Conservation (phyloP, 2,888 invertebrate genomes). For the Catocala sponsa region DNA sequence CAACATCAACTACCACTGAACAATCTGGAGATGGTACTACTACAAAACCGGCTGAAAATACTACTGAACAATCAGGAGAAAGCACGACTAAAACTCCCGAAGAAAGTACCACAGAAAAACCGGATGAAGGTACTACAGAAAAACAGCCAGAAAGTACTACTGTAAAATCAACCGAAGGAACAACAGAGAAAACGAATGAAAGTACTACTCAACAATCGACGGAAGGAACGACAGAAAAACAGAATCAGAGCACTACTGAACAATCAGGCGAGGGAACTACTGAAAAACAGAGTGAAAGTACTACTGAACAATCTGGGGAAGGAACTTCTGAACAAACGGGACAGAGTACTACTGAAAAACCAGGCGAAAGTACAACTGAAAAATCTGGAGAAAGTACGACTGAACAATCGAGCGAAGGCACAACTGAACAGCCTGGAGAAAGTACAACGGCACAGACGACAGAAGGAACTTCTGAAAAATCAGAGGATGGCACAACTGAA, state of each 20-base stretch:
- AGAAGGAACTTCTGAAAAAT: conserved; percentile 31
- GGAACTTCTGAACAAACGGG: conserved; percentile 41
- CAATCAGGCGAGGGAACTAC: conserved; percentile 37
- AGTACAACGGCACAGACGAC: conserved; percentile 17
- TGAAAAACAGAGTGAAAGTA: conserved; percentile 24
- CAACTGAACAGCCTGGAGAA: background rate
- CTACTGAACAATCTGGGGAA: conserved; percentile 47
- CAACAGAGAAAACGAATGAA: conserved; percentile 4
- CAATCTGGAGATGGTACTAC: conserved; percentile 45
- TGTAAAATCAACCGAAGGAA: conserved; percentile 57
- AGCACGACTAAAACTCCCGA: conserved; percentile 29
- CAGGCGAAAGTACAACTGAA: conserved; percentile 50
- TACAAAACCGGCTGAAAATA: conserved; percentile 39
- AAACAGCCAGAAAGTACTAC: conserved; percentile 46
- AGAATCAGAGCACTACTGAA: conserved; percentile 35
- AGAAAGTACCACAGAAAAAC: no score
- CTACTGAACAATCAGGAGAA: conserved; percentile 43
- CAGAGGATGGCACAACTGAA: conserved; percentile 24
- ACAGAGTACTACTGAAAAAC: conserved; percentile 24
- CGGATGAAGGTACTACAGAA: conserved; percentile 24
- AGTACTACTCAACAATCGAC: conserved; percentile 42
- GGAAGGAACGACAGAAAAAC: conserved; percentile 32
- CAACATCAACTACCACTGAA: conserved; percentile 50
- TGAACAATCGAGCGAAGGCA: background rate
- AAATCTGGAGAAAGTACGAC: conserved; percentile 31